These are phyloP conservation scores for Lycocerus yunnanus DNA, from an alignment of 2,888 invertebrate species.

Conservation along the genomic window DNA sequence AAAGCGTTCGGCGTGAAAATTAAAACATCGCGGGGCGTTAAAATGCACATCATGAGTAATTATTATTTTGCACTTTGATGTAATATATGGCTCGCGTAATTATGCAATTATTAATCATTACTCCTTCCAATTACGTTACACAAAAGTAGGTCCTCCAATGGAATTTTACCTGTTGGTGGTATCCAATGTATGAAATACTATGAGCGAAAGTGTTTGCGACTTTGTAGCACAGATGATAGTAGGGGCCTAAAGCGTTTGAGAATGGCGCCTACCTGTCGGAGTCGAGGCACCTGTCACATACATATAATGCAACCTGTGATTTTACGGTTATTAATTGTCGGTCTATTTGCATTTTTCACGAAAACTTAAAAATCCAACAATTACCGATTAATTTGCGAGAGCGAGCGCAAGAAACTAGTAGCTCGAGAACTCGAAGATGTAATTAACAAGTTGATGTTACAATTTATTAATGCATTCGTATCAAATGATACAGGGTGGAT, in stretches of 20 bases:
- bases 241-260: slow-evolving; percentile 12
- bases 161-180: slow-evolving; percentile 11
- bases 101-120: slow-evolving; percentile 25
- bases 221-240: slow-evolving; percentile 12
- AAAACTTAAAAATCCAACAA: neutral
- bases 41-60: slow-evolving; percentile 6
- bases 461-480: neutral
- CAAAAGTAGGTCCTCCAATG: slow-evolving; percentile 37
- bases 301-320: neutral
- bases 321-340: neutral
- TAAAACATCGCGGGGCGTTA: neutral
- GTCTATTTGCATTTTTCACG: neutral
- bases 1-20: slow-evolving; percentile 4
- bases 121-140: slow-evolving; percentile 23
- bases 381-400: neutral
- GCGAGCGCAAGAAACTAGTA: neutral
- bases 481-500: neutral
- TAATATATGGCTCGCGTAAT: slow-evolving; percentile 8
- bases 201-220: slow-evolving; percentile 1
- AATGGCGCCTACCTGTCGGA: slow-evolving; percentile 25
- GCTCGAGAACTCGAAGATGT: neutral
- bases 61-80: slow-evolving; percentile 7
- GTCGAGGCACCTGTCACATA: slow-evolving; percentile 12
- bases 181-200: slow-evolving; percentile 21
- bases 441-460: neutral